Base-by-base conservation (phyloP, 2,797 vertebrate species). In the Salarias fasciatus region DNA sequence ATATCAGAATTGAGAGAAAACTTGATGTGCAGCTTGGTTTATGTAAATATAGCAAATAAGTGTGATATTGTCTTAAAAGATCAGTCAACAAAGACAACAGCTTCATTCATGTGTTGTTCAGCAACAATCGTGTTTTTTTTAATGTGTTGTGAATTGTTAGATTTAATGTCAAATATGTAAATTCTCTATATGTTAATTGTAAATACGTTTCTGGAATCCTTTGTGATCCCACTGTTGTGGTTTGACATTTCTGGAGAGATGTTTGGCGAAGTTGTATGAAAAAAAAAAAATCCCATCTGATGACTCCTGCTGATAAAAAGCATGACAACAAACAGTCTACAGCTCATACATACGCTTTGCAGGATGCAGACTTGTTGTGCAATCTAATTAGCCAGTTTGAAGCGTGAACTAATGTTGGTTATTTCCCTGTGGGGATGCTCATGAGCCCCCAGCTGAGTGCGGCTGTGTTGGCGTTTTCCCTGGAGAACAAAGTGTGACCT, bases 381-480 rank as follows among this genome's bases (percentile, higher is more conserved):
- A 31, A 48, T 43, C 11, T 51, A 61, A 69, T 58, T 35, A 63
- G 52, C 4, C n/a, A 3, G 29, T 63, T 38, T 47, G 50, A 62
- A 53, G 46, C 40, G 47, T 44, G 53, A 55, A 52, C 37, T 61
- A 51, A 37, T 58, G 66, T 66, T 58, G n/a, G 40, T 52, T 30
- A 28, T 70, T 41, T 69, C 59, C 75, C 67, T 35, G 36, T 18
- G 64, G 54, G 43, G 58, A 55, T 15, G 13, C 49, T 56, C 33
- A 7, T 24, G 47, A 73, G 61, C 60, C 29, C 15, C 55, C 63
- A 65, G 77, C 69, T 68, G 75, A 55, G 66, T 7, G 0, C 51
- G 13, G 30, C 41, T 45, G 28, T 50, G 46, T n/a, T 15, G 3
- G 37, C 51, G 47, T 60, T 68, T 65, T 64, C 70, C 56, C 53